phyloP scores from a whole-genome alignment of 2,797 vertebrate species.

The Chaetophractus vellerosus region DNA sequence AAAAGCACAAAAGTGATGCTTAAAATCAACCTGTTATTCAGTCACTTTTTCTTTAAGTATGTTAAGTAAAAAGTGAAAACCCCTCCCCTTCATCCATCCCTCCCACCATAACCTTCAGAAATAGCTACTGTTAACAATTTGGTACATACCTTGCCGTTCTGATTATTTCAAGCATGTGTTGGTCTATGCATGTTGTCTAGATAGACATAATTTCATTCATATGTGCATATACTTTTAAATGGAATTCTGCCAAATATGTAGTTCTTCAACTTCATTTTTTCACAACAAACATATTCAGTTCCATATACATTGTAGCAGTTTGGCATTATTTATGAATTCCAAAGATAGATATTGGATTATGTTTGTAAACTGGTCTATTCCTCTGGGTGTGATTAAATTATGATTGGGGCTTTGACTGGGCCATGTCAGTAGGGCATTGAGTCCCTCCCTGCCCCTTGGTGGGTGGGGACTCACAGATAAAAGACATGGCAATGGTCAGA shows the following conservation, averaged over 20 bases:
- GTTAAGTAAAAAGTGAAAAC: background rate
- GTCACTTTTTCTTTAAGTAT: background rate
- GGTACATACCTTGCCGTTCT: background rate
- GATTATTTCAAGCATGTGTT: background rate
- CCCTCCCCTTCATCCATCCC: rapidly evolving
- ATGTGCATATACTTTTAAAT: background rate
- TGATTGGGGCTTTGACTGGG: too few species aligned
- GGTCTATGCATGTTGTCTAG: background rate
- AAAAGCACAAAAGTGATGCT: background rate
- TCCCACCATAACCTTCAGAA: background rate
- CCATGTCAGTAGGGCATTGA: too few species aligned
- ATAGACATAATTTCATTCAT: background rate
- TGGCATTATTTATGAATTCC: too few species aligned
- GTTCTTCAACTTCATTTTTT: background rate
- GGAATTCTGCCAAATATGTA: background rate
- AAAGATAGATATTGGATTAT: too few species aligned
- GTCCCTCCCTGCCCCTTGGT: too few species aligned
- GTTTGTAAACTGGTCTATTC: too few species aligned
- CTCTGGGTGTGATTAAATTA: too few species aligned
- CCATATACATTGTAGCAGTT: too few species aligned
- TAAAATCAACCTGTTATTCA: background rate
- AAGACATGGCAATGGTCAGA: too few species aligned
- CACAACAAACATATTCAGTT: background rate
- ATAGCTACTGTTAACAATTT: background rate
- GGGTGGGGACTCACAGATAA: too few species aligned